Base-by-base conservation (phyloP, 2,113 vertebrate genomes). In the Polyodon spathula region DNA sequence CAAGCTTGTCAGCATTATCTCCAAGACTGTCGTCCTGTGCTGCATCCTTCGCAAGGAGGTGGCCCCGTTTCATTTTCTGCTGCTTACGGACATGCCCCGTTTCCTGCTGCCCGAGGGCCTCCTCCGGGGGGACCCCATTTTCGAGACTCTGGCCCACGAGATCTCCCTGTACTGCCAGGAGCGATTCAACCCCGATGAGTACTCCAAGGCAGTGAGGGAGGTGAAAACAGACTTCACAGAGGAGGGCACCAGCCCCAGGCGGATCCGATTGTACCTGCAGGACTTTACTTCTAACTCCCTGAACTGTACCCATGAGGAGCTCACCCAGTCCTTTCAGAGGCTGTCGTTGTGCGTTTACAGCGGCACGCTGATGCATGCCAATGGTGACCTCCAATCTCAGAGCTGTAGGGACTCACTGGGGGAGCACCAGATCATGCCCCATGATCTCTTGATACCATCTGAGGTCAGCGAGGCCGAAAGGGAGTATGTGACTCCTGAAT, bases 1-100 rank as follows among this genome's bases (percentile, higher is more conserved):
- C 87, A 97, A 98, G 81, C 85, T 98, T 73, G 88, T 98, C 53
- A 86, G 94, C 87, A 97, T 98, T 73, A 90, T 97, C 79, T 97
- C 94, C 80, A 97, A 95, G 84, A 98, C 95, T 0, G 96, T 98
- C 74, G 96, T 98, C 66, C 79, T 98, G 15, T 93, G 95, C 75
- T 89, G 96, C 81, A 88, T 94, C 40, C 84, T 98, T 1, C 93
- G 95, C 38, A 80, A 81, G 1, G 90, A 91, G 62, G 88, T 93
- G 16, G 87, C 87, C 1, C 95, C 95, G 0, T 92, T 95, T 71
- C 96, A 98, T 62, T 93, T 97, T 77, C 78, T 97, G 67, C 83
- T 98, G 75, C 87, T 97, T 9, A 84, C 91, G 0, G 93, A 95
- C 84, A 92, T 94, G 88, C 96, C 96, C 0, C 88, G 92, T 15